These are phyloP conservation scores for Archips crataeganus DNA, from an alignment of 2,888 invertebrate genomes.

Conservation along the genomic window DNA sequence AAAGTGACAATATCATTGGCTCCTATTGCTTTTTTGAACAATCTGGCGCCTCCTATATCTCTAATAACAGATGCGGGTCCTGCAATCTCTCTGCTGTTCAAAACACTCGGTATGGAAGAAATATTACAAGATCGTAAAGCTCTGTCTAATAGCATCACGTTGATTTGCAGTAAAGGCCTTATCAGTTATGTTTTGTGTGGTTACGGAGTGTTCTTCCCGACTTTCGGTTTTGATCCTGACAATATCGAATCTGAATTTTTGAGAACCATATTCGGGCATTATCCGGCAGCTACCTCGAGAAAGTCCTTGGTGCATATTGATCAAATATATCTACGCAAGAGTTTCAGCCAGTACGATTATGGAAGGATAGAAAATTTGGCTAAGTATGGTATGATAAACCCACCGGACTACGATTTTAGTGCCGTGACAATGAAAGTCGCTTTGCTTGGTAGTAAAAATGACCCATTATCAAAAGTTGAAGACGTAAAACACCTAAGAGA, in stretches of 20 bases:
- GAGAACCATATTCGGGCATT: conserved; percentile 50
- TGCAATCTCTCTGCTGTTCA: conserved; percentile 25
- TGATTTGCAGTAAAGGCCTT: conserved; percentile 25
- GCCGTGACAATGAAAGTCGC: conserved; percentile 55
- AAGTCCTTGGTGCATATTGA: conserved; percentile 58
- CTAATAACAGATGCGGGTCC: conserved; percentile 20
- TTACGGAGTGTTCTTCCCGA: conserved; percentile 10
- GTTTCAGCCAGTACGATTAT: conserved; percentile 60
- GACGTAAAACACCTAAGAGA: conserved; percentile 52
- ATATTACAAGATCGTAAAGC: conserved; percentile 39
- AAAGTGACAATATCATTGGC: conserved; percentile 33
- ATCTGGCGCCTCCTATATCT: conserved; percentile 42
- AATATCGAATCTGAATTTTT: conserved; percentile 54
- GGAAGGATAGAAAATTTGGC: conserved; percentile 53
- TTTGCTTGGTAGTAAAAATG: conserved; percentile 56
- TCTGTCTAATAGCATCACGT: conserved; percentile 33
- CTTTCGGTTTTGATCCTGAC: conserved; percentile 41
- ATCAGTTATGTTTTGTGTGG: conserved; percentile 23
- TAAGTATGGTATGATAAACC: conserved; percentile 49
- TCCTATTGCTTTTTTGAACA: conserved; percentile 45
- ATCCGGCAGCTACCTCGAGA: conserved; percentile 58
- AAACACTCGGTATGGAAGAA: conserved; percentile 38
- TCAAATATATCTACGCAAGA: conserved; percentile 52
- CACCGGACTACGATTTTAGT: conserved; percentile 59
- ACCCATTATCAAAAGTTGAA: conserved; percentile 53